Evolutionary conservation across 1,140 invertebrate genomes (phyloP).

Genomic region (Bicyclus anynana): DNA sequence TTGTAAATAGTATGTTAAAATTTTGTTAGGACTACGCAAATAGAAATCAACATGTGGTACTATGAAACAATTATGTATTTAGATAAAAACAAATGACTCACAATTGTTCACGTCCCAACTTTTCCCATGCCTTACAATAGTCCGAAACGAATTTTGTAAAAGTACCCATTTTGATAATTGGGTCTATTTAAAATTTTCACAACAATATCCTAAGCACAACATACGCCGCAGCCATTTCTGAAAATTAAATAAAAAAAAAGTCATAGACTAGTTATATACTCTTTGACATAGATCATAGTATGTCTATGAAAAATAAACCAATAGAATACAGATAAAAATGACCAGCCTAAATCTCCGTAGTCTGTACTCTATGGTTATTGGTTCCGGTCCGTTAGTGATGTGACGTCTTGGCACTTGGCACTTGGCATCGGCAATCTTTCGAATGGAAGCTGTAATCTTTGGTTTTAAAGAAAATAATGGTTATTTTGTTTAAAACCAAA

Average conservation of each 20-base stretch:
- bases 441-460: too few species aligned
- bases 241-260: background rate
- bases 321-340: too few species aligned
- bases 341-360: too few species aligned
- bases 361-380: too few species aligned
- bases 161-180: slow-evolving; percentile 49
- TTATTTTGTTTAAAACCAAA: too few species aligned
- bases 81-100: slow-evolving; percentile 48
- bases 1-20: background rate
- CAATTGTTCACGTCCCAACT: slow-evolving; percentile 69
- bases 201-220: slow-evolving; percentile 34
- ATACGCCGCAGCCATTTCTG: slow-evolving; percentile 45
- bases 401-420: too few species aligned
- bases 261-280: too few species aligned
- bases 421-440: too few species aligned
- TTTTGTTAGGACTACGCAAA: slow-evolving; percentile 18
- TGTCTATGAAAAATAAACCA: too few species aligned
- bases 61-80: slow-evolving; percentile 15
- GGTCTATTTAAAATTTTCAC: slow-evolving; percentile 29
- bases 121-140: slow-evolving; percentile 73
- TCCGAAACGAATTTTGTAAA: slow-evolving; percentile 65
- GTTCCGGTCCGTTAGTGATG: too few species aligned
- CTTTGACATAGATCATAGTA: too few species aligned
- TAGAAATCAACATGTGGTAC: slow-evolving; percentile 48
- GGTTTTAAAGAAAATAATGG: too few species aligned